Conservation (phyloP, 2,888 invertebrate genomes). For the Epinotia bilunana region DNA sequence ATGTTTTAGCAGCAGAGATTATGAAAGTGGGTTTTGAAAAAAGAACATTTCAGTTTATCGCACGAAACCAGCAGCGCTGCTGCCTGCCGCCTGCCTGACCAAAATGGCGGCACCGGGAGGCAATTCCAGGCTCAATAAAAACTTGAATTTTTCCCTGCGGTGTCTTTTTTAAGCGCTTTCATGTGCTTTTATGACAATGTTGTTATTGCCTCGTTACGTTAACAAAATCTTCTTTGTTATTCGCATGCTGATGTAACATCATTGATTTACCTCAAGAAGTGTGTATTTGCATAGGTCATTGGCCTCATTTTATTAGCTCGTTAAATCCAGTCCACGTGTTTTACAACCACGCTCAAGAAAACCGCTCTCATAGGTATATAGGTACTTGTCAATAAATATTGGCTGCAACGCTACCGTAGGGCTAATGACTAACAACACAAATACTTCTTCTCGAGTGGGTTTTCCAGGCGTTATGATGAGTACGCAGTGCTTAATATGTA, state of each 20-base stretch:
- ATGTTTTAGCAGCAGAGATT: conserved; percentile 15
- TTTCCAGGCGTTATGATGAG: background rate
- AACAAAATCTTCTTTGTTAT: conserved; percentile 23
- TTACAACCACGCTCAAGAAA: conserved; percentile 56
- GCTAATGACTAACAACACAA: background rate
- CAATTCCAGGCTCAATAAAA: conserved; percentile 40
- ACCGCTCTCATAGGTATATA: conserved; percentile 49
- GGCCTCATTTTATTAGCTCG: conserved; percentile 54
- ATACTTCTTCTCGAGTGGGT: conserved; percentile 3
- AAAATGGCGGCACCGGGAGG: conserved; percentile 36
- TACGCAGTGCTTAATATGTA: background rate
- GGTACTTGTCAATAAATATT: conserved; percentile 52
- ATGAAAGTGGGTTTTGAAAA: conserved; percentile 15
- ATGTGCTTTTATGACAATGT: conserved; percentile 33
- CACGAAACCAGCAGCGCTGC: conserved; percentile 30
- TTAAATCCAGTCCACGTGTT: conserved; percentile 52
- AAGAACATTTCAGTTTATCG: conserved; percentile 32
- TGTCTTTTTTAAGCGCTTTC: conserved; percentile 32
- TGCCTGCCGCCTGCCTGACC: too few species aligned
- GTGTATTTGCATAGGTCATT: conserved; percentile 51
- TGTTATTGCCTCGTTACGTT: conserved; percentile 29
- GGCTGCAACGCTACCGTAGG: conserved; percentile 50
- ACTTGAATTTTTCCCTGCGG: conserved; percentile 37
- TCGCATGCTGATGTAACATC: background rate
- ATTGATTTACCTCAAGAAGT: conserved; percentile 3